A percentile compares a stretch with the other conserved stretches of the same genome.
Conservation (phyloP, 1,140 invertebrate genomes). For the Nephotettix cincticeps region DNA sequence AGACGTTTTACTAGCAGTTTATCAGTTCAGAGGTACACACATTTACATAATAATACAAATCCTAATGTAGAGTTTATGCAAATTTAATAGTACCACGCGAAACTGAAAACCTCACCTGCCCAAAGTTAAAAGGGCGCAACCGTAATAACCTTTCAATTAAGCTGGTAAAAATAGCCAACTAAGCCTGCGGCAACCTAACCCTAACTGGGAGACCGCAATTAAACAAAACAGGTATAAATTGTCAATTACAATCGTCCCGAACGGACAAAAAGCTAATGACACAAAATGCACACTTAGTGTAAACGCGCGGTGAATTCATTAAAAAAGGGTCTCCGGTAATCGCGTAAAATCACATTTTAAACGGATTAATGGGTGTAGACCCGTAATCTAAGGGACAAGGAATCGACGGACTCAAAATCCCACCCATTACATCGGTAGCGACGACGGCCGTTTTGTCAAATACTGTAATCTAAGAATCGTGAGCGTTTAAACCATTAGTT, state of each 20-base stretch:
- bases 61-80: too few relatives aligned
- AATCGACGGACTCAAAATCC: background rate
- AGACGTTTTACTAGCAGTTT: too few relatives aligned
- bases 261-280: constrained; percentile 13
- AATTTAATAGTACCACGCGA: too few relatives aligned
- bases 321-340: constrained; percentile 12
- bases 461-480: constrained; percentile 14
- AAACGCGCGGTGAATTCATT: constrained; percentile 11
- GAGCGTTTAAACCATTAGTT: constrained; percentile 19
- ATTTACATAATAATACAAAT: too few relatives aligned
- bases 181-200: too few relatives aligned
- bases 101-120: too few relatives aligned
- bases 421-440: constrained; percentile 12
- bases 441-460: constrained; percentile 14
- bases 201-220: background rate
- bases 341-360: constrained; percentile 21
- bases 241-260: background rate
- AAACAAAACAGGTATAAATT: constrained; percentile 7
- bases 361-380: constrained; percentile 10
- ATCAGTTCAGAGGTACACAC: too few relatives aligned
- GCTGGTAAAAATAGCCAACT: too few relatives aligned
- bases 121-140: too few relatives aligned
- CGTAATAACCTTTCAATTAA: too few relatives aligned
- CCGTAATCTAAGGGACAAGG: background rate
- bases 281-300: constrained; percentile 18